Conservation (phyloP, 2,113 vertebrate species). For the Acrocephalus kingi region DNA sequence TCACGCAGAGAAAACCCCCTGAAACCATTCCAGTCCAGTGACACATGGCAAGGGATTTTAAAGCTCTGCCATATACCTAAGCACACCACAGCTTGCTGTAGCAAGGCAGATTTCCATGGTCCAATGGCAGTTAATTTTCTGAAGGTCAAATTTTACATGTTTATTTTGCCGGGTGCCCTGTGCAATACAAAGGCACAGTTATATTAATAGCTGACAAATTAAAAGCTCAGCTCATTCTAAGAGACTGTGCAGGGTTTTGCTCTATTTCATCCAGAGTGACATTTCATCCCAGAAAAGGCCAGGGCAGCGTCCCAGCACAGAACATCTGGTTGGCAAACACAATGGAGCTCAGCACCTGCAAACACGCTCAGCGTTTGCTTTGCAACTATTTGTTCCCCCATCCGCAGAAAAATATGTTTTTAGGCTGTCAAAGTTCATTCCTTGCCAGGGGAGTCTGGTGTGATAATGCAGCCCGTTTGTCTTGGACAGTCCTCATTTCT, state of each 20-base stretch:
- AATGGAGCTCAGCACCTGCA: conserved; percentile 75
- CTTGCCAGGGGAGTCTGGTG: conserved; percentile 64
- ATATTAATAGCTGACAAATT: conserved; percentile 64
- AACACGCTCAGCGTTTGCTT: conserved; percentile 65
- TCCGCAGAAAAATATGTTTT: conserved; percentile 59
- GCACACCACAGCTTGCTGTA: background rate
- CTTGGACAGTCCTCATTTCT: conserved; percentile 63
- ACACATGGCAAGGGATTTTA: background rate
- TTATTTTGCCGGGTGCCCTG: conserved; percentile 60
- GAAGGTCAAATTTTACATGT: conserved; percentile 68
- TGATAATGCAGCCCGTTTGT: conserved; percentile 73
- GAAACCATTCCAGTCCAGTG: background rate
- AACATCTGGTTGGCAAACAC: conserved; percentile 78
- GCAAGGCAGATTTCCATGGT: background rate
- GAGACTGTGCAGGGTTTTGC: conserved; percentile 15
- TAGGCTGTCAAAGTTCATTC: conserved; percentile 56
- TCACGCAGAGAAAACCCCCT: background rate
- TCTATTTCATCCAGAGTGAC: conserved; percentile 59
- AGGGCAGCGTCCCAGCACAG: conserved; percentile 38
- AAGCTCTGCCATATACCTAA: background rate
- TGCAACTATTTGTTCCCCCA: conserved; percentile 68
- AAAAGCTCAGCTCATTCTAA: conserved; percentile 52
- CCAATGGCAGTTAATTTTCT: conserved; percentile 38
- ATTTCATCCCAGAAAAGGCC: conserved; percentile 56
- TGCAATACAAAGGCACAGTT: conserved; percentile 46